phyloP scores from a whole-genome alignment of 2,113 vertebrate species.

The Cynopterus brachyotis region DNA sequence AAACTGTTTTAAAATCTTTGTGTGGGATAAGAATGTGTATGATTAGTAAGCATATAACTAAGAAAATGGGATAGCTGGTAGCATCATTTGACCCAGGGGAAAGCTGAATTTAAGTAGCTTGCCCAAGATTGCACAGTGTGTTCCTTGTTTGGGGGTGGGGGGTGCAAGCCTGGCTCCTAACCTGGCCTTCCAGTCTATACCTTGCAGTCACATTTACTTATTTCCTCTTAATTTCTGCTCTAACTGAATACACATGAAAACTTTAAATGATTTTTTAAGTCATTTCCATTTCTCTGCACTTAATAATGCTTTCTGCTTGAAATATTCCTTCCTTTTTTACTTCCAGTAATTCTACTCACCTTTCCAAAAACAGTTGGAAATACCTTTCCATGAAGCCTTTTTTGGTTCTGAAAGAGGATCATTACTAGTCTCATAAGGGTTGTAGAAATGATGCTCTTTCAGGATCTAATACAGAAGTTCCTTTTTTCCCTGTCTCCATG shows the following conservation, averaged over 20 bases:
- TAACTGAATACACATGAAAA: neutral
- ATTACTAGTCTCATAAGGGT: neutral
- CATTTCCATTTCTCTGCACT: neutral
- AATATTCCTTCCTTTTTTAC: neutral
- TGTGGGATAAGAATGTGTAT: neutral
- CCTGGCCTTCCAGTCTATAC: neutral
- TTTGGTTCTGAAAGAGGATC: neutral
- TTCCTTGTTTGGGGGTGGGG: neutral
- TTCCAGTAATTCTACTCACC: neutral
- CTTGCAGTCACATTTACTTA: neutral
- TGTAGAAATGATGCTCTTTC: too few relatives aligned
- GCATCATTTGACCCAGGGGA: neutral
- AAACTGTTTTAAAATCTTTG: neutral
- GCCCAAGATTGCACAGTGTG: neutral
- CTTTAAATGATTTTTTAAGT: neutral
- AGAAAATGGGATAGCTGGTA: neutral
- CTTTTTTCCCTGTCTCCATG: neutral
- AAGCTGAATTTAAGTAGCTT: neutral
- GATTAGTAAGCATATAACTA: neutral
- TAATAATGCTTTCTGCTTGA: neutral
- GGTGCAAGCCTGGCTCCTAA: neutral
- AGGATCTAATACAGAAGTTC: neutral
- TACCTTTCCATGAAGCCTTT: neutral
- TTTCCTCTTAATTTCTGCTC: neutral
- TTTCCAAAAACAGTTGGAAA: neutral